Percentiles rank a stretch among this genome's conserved stretches.
Conservation (phyloP, 2,113 vertebrate species). For the Nymphicus hollandicus region DNA sequence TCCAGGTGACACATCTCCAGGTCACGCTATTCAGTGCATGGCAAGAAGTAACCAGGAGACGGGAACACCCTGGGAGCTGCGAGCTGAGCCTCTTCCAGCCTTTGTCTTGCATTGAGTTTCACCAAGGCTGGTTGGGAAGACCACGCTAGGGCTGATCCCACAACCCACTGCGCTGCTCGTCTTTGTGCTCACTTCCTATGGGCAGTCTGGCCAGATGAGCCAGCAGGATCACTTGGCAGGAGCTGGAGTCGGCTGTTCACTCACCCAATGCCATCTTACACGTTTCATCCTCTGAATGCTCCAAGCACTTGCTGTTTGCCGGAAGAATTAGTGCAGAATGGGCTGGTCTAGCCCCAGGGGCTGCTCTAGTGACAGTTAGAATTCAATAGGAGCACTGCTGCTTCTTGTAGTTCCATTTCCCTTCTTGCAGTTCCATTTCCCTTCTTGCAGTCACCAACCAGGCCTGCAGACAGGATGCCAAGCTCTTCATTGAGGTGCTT, state of each 20-base stretch:
- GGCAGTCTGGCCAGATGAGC: not conserved
- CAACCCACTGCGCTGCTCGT: fast-evolving
- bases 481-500: not conserved
- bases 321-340: not conserved
- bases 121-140: not conserved
- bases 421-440: not conserved
- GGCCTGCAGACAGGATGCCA: not conserved
- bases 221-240: not conserved
- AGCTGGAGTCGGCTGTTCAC: not conserved
- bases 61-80: not conserved
- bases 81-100: not conserved
- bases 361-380: not conserved
- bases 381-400: not conserved
- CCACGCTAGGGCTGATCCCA: fast-evolving
- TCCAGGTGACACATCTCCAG: not conserved
- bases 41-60: not conserved
- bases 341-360: not conserved
- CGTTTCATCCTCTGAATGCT: not conserved
- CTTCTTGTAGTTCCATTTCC: not conserved
- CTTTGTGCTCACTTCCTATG: not conserved
- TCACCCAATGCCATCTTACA: not conserved
- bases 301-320: not conserved
- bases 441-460: not conserved
- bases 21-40: fast-evolving
- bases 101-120: not conserved